These are phyloP conservation scores for Delia radicum DNA, from an alignment of 1,140 invertebrate species.

Conservation along the genomic window DNA sequence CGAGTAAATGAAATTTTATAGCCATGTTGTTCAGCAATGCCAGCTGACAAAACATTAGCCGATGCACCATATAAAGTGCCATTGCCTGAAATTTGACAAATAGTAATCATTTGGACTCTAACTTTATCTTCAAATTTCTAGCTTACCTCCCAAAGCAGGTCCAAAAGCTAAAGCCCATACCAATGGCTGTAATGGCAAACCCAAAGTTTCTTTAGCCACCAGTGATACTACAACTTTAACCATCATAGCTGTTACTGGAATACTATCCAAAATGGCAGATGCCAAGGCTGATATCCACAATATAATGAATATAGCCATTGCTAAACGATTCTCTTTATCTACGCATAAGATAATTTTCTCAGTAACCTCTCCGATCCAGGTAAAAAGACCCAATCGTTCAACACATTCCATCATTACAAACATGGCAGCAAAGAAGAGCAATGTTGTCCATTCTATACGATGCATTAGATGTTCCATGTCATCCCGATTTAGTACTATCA, in stretches of 20 bases:
- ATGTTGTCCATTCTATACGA: slow-evolving; percentile 77
- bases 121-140: background rate
- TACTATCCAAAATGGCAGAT: slow-evolving; percentile 80
- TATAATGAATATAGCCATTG: slow-evolving; percentile 70
- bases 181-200: slow-evolving; percentile 68
- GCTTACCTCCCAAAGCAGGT: slow-evolving; percentile 73
- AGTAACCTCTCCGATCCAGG: slow-evolving; percentile 70
- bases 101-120: background rate
- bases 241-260: slow-evolving; percentile 82
- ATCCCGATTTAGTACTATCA: slow-evolving; percentile 65
- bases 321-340: slow-evolving; percentile 62
- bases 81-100: slow-evolving; percentile 64
- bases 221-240: slow-evolving; percentile 69
- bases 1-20: slow-evolving; percentile 70
- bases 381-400: slow-evolving; percentile 67
- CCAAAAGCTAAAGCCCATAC: slow-evolving; percentile 76
- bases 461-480: slow-evolving; percentile 73
- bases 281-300: slow-evolving; percentile 77
- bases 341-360: slow-evolving; percentile 66
- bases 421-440: slow-evolving; percentile 77
- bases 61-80: slow-evolving; percentile 81
- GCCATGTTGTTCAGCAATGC: slow-evolving; percentile 80
- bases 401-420: slow-evolving; percentile 84
- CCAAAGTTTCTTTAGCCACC: slow-evolving; percentile 62
- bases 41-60: slow-evolving; percentile 79